These are phyloP conservation scores for Lagopus leucura DNA, from an alignment of 2,113 vertebrate genomes.

Conservation along the genomic window DNA sequence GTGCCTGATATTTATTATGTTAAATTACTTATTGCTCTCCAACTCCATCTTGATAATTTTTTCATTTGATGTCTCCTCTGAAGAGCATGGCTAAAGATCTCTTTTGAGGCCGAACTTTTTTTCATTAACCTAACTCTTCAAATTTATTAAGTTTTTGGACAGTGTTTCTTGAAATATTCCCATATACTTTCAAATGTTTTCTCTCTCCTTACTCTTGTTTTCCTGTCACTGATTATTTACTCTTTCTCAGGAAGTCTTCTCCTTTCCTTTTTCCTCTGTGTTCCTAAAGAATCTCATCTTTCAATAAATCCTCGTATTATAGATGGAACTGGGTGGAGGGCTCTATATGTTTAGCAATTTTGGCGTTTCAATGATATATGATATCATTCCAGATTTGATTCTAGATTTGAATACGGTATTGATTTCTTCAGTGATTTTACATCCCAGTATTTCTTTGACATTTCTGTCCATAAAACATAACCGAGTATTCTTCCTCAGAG, in stretches of 20 bases:
- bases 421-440: not conserved
- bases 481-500: not conserved
- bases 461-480: not conserved
- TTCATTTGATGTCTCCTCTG: not conserved
- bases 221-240: not conserved
- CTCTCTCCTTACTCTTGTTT: not conserved
- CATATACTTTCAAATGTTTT: not conserved
- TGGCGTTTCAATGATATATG: not conserved
- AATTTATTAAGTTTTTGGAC: not conserved
- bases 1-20: not conserved
- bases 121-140: not conserved
- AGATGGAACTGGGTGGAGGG: fast-evolving
- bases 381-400: not conserved
- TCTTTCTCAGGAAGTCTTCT: not conserved
- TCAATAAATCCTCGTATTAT: not conserved
- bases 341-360: not conserved
- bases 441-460: not conserved
- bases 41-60: not conserved
- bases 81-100: not conserved
- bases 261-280: not conserved
- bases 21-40: not conserved
- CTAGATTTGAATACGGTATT: not conserved
- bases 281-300: not conserved
- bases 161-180: not conserved
- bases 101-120: not conserved